Conservation (phyloP, 2,888 invertebrate species). For the Diaprepes abbreviatus region DNA sequence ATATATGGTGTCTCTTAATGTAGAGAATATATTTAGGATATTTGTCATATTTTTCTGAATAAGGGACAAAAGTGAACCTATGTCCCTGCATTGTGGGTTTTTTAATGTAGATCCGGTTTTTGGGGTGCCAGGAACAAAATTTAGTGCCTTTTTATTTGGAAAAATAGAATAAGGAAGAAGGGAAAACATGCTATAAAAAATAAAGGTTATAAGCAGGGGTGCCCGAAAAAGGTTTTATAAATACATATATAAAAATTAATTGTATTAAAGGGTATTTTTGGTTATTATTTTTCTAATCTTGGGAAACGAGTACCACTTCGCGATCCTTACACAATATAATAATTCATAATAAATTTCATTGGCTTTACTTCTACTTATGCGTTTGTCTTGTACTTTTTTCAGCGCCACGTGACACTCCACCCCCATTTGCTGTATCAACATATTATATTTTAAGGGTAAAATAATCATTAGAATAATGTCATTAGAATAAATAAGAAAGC, state of each 20-base stretch:
- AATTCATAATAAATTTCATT: constrained; percentile 4
- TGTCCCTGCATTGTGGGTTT: constrained; percentile 49
- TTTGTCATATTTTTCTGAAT: constrained; percentile 47
- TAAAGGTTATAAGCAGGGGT: constrained; percentile 11
- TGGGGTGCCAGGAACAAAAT: constrained; percentile 37
- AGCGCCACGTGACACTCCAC: not conserved
- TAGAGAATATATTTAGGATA: constrained; percentile 35
- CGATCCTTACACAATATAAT: too few relatives aligned
- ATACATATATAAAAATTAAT: too few relatives aligned
- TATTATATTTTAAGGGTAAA: not conserved
- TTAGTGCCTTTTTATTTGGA: constrained; percentile 34
- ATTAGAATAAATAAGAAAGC: constrained; percentile 8
- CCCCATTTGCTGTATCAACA: not conserved
- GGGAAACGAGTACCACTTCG: too few relatives aligned
- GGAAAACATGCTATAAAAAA: constrained; percentile 23
- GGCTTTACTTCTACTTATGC: constrained; percentile 5
- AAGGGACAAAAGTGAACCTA: constrained; percentile 47
- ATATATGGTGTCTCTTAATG: constrained; percentile 5
- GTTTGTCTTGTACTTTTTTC: constrained; percentile 12
- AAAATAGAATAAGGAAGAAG: constrained; percentile 39
- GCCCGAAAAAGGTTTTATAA: too few relatives aligned
- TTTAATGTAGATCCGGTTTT: constrained; percentile 48
- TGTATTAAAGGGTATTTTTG: too few relatives aligned
- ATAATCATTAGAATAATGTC: not conserved
- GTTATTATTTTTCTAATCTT: too few relatives aligned